Evolutionary conservation across 2,888 invertebrate genomes (phyloP).

Genomic region (Amiota communis): DNA sequence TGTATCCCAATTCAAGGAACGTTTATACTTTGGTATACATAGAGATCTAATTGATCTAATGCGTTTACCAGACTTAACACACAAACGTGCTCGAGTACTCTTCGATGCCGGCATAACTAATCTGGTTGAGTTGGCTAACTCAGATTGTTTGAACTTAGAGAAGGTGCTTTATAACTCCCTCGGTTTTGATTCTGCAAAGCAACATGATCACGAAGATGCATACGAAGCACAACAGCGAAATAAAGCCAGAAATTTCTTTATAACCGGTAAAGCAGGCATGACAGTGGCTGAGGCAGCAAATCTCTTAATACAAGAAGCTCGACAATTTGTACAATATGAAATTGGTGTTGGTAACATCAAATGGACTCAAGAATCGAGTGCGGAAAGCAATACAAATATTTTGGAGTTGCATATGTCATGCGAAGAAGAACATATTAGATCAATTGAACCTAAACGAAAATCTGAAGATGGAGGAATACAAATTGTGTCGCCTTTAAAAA

Average conservation of each 20-base stretch:
- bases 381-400: neutral
- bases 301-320: constrained; percentile 85
- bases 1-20: constrained; percentile 92
- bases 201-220: constrained; percentile 80
- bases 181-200: constrained; percentile 89
- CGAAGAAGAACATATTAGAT: constrained; percentile 40
- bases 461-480: constrained; percentile 16
- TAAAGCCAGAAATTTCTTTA: constrained; percentile 82
- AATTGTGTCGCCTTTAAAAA: no score
- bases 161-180: constrained; percentile 83
- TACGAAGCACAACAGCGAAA: constrained; percentile 79
- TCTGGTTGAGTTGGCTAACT: constrained; percentile 84
- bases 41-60: constrained; percentile 93
- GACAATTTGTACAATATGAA: constrained; percentile 80
- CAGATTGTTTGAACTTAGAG: constrained; percentile 81
- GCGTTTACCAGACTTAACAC: constrained; percentile 87
- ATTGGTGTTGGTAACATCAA: constrained; percentile 82
- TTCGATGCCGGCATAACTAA: constrained; percentile 87
- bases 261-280: constrained; percentile 85
- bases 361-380: constrained; percentile 74
- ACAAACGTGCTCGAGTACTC: constrained; percentile 86
- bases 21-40: constrained; percentile 94
- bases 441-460: neutral
- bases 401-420: constrained; percentile 50
- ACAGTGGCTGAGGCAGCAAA: constrained; percentile 88